These are phyloP conservation scores for Morus bassanus DNA, from an alignment of 2,797 vertebrate species.

Conservation along the genomic window DNA sequence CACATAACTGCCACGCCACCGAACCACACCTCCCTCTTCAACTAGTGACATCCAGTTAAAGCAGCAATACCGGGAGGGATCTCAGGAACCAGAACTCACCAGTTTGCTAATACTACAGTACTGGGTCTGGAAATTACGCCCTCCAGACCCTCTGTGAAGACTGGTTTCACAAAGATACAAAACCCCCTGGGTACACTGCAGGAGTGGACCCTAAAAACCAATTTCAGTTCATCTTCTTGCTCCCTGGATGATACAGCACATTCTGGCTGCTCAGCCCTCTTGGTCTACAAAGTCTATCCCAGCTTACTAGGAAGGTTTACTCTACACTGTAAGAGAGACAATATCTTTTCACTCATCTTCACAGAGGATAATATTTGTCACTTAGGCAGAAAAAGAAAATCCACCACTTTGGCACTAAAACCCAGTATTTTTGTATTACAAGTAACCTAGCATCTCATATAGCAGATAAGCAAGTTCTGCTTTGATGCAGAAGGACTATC, in stretches of 20 bases:
- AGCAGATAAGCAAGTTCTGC: background rate
- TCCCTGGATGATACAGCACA: fast-evolving
- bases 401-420: background rate
- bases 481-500: background rate
- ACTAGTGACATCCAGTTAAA: background rate
- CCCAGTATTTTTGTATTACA: background rate
- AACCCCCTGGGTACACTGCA: fast-evolving
- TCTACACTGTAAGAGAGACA: fast-evolving
- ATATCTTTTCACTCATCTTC: background rate
- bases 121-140: background rate
- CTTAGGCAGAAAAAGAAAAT: background rate
- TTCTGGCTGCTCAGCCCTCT: background rate
- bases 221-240: background rate
- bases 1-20: background rate
- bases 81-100: background rate
- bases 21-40: background rate
- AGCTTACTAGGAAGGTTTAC: background rate
- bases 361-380: background rate
- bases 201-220: background rate
- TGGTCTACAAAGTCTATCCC: background rate
- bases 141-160: background rate
- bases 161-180: background rate
- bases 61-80: background rate
- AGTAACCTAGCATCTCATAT: background rate
- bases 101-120: background rate